Evolutionary conservation across 2,888 invertebrate species (phyloP), one percentile per base, ranked within the genome.

Genomic region (Eupeodes luniger): DNA sequence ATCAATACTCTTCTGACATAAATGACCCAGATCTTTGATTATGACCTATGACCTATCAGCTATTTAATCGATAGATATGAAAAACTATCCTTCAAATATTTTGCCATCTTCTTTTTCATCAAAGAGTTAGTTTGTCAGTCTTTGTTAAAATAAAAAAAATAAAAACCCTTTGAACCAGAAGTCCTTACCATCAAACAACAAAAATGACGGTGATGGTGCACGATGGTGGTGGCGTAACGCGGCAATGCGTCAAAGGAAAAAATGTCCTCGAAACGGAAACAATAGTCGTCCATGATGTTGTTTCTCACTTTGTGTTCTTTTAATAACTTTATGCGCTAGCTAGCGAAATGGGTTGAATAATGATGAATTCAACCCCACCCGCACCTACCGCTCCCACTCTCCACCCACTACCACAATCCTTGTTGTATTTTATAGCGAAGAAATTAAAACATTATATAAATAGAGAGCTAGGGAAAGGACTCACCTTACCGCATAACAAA

Each of bases 61-160:
- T 27, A 53, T 11, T 27, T 85, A 89, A 90, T 90, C 90, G 89
- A 90, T 90, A 89, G 83, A 89, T 62, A 89, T 82, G 85, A 87
- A 85, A 86, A 80, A 82, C 89, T 79, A 77, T 76, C 84, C 62
- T 86, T 51, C 70, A 80, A 87, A 34, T 76, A 47, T 47, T 12
- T 10, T 57, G 53, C 7, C 19, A 40, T n/a, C 44, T 57, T n/a
- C n/a, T n/a, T n/a, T n/a, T n/a, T 27, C 44, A 72, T 27, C 53
- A 27, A 16, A 11, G n/a, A 12, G 34, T 6, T 11, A 19, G 57
- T 9, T n/a, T 11, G 9, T 34, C 4, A 34, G 27, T 34, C 16
- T 59, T 40, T 72, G 1, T 9, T 36, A 16, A n/a, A 44, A 57
- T 6, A 27, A 44, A 40, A 40, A 27, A 27, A 3, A 27, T 27